Evolutionary conservation across 2,888 invertebrate species (phyloP).

Genomic region (Ormyrus pomaceus): DNA sequence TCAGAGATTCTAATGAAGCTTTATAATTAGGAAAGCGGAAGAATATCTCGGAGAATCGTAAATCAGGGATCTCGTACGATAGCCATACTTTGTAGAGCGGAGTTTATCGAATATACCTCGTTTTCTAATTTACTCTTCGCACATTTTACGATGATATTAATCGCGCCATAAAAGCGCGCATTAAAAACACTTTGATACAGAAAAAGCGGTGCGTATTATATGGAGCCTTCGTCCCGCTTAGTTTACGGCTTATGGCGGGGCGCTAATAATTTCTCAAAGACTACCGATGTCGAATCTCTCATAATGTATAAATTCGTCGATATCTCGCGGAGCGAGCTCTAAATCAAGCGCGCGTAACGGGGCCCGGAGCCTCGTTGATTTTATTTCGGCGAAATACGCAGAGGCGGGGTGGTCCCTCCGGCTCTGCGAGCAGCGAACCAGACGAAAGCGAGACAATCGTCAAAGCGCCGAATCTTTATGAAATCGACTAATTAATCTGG

Average conservation of each 20-base stretch:
- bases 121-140: constrained; percentile 55
- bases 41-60: constrained; percentile 10
- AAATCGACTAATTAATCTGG: constrained; percentile 70
- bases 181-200: constrained; percentile 55
- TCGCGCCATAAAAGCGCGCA: constrained; percentile 51
- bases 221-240: background rate
- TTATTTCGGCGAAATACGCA: constrained; percentile 39
- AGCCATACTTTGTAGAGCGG: constrained; percentile 18
- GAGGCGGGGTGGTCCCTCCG: constrained; percentile 36
- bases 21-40: no score
- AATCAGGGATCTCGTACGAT: constrained; percentile 22
- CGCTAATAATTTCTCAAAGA: constrained; percentile 47
- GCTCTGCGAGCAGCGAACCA: background rate
- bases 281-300: constrained; percentile 36
- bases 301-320: constrained; percentile 39
- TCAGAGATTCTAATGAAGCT: background rate
- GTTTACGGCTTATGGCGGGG: constrained; percentile 33
- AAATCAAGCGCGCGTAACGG: constrained; percentile 48
- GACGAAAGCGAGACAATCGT: constrained; percentile 55
- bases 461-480: constrained; percentile 53
- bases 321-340: constrained; percentile 31
- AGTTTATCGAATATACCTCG: constrained; percentile 34
- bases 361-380: background rate
- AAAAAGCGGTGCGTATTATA: constrained; percentile 39
- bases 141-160: constrained; percentile 55